These are phyloP conservation scores for Microcaecilia unicolor DNA, from an alignment of 2,797 vertebrate species.

Conservation along the genomic window DNA sequence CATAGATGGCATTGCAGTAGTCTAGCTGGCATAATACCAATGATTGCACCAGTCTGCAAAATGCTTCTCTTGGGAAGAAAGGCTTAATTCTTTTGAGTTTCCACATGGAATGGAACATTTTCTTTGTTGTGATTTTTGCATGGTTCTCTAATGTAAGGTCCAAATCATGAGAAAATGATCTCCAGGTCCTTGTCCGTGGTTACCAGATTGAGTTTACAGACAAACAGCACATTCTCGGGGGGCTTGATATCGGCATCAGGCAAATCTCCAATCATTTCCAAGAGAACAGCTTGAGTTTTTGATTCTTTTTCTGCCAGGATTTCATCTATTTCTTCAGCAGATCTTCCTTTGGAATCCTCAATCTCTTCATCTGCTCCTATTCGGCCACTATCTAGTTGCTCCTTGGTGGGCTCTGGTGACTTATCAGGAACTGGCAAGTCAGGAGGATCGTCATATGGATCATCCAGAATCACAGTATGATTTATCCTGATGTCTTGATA, in stretches of 20 bases:
- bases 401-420: slow-evolving; percentile 87
- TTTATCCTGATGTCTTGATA: slow-evolving; percentile 97
- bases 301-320: slow-evolving; percentile 86
- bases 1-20: too few species aligned
- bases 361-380: slow-evolving; percentile 94
- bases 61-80: too few species aligned
- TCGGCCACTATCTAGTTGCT: slow-evolving; percentile 88
- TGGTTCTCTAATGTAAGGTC: too few species aligned
- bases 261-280: slow-evolving; percentile 96
- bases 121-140: too few species aligned
- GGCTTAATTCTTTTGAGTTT: too few species aligned
- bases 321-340: slow-evolving; percentile 80
- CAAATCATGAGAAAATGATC: slow-evolving; percentile 94
- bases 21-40: too few species aligned
- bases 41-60: too few species aligned
- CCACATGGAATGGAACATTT: too few species aligned
- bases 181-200: slow-evolving; percentile 94
- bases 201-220: slow-evolving; percentile 95
- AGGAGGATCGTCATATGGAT: slow-evolving; percentile 87
- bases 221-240: slow-evolving; percentile 90
- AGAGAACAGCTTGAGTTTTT: slow-evolving; percentile 87
- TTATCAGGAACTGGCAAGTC: slow-evolving; percentile 77
- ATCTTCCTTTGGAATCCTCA: slow-evolving; percentile 73
- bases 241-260: slow-evolving; percentile 87
- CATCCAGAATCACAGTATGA: slow-evolving; percentile 90